Evolutionary conservation across 1,140 invertebrate species (phyloP), one percentile per base, ranked within the genome.

Genomic region (Drosophila hydei): DNA sequence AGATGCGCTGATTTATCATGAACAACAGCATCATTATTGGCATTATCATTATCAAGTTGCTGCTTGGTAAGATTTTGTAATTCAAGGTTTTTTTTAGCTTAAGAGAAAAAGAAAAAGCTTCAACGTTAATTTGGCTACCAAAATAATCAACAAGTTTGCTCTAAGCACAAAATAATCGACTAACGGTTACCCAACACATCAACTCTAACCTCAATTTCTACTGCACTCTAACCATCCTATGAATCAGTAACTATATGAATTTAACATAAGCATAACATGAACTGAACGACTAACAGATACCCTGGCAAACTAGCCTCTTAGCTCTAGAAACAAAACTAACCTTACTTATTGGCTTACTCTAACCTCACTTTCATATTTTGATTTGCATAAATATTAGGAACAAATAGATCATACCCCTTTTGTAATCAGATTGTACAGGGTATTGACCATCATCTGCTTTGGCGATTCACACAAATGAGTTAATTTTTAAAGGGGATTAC

Each of bases 51-150:
- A 33, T 36, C n/a, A n/a, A 25, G 42, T 47, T 59, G 33, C 72
- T 51, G 77, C 80, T 81, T 80, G 80, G 77, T 79, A 77, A 77
- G 77, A 87, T 88, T 87, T 87, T 85, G 77, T 77, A 87, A 87
- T 88, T 88, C 81, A 87, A 87, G 81, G 81, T 87, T 85, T 85
- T 75, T 68, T 68, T 56, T 77, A 52, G 80, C 51, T 84, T 85
- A 54, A 51, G 68, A 58, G 12, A 51, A 51, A 71, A 50, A 50
- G 54, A 42, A 42, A 42, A 21, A 45, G 25, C 38, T 42, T 12
- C 9, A 42, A 11, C 38, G 11, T 54, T 38, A n/a, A 38, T 36
- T 21, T 21, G 12, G 27, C 18, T 11, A 9, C 19, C 27, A 33
- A 51, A 27, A 8, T 7, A 45, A n/a, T n/a, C n/a, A n/a, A n/a